Percentiles rank a stretch among this genome's conserved stretches.
Conservation (phyloP, 2,888 invertebrate species). For the Metacarcinus magister region DNA sequence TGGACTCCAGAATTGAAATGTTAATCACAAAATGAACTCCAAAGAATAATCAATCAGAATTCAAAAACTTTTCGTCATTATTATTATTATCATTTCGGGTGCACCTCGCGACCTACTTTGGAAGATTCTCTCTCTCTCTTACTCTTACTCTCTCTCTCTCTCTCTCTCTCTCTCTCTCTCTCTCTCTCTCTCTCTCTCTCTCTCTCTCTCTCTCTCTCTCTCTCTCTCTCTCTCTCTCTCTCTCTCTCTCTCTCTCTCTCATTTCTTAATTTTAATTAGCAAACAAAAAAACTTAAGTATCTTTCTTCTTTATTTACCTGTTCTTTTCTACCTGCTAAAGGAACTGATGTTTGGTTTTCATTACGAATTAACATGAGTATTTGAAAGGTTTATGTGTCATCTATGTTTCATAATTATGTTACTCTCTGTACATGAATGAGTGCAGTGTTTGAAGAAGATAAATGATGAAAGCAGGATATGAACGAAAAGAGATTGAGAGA, state of each 20-base stretch:
- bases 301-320: neutral
- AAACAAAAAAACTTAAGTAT: neutral
- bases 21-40: neutral
- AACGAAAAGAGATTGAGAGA: neutral
- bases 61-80: neutral
- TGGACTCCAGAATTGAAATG: neutral
- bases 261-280: neutral
- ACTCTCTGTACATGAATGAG: neutral
- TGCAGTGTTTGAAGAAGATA: neutral
- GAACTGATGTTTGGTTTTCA: neutral
- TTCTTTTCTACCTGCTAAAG: neutral
- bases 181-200: neutral
- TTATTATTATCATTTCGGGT: neutral
- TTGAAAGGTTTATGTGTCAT: neutral
- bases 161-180: neutral
- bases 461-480: too few relatives aligned
- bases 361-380: neutral
- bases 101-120: neutral
- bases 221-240: neutral
- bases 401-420: neutral
- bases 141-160: neutral
- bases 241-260: slow-evolving; percentile 16
- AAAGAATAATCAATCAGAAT: neutral
- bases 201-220: neutral
- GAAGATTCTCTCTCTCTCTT: neutral